Evolutionary conservation across 92 coral and sea anemone species (phyloP).

Genomic region (Plumapathes pennacea): DNA sequence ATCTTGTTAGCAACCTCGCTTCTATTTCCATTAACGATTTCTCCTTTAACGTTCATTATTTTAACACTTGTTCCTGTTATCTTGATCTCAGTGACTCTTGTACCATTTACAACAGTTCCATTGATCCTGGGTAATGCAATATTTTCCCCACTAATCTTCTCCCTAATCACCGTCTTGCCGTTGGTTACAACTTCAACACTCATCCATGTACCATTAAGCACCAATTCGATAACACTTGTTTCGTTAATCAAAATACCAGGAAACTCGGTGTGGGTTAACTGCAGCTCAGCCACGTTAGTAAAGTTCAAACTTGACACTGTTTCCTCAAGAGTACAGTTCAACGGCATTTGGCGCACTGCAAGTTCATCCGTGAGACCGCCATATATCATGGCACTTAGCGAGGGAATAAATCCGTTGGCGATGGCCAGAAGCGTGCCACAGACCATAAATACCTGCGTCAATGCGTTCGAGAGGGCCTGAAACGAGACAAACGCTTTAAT

Average conservation of each 20-base stretch:
- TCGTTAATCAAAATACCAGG: conserved; percentile 10
- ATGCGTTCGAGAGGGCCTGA: conserved; percentile 61
- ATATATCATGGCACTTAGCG: conserved; percentile 81
- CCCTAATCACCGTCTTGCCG: background rate
- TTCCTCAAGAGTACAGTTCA: conserved; percentile 17
- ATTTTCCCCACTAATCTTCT: background rate
- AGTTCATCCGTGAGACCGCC: conserved; percentile 88
- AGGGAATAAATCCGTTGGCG: conserved; percentile 85
- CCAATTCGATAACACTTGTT: conserved; percentile 9
- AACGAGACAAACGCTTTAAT: background rate
- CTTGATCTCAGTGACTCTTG: conserved; percentile 3
- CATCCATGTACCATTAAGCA: conserved; percentile 1
- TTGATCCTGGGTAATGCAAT: background rate
- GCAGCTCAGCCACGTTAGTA: conserved; percentile 2
- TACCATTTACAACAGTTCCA: conserved; percentile 12
- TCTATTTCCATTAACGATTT: background rate
- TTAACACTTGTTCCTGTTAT: conserved; percentile 12
- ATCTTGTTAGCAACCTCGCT: background rate
- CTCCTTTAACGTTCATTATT: background rate
- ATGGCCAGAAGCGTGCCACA: conserved; percentile 90
- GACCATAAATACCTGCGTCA: conserved; percentile 72
- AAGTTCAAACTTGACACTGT: background rate
- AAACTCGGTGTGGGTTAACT: conserved; percentile 16
- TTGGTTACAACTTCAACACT: conserved; percentile 4
- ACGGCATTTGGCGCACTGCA: conserved; percentile 17